phyloP scores from a whole-genome alignment of 1,140 invertebrate genomes.

The Caerostris darwini region DNA sequence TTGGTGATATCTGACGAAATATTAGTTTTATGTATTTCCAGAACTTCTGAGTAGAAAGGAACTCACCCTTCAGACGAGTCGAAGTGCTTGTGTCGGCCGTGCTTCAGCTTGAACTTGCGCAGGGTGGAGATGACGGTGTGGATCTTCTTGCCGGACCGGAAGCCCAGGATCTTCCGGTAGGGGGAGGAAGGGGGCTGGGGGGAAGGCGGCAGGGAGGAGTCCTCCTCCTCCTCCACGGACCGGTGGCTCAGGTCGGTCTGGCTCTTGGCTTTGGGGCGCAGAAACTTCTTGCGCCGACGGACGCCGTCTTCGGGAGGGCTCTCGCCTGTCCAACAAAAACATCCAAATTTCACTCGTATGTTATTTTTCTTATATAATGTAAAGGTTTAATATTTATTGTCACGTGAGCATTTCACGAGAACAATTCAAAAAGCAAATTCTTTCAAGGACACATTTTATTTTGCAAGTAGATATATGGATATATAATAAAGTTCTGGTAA shows the following conservation, averaged over 20 bases:
- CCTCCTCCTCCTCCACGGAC: conserved; percentile 57
- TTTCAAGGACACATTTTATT: too few relatives aligned
- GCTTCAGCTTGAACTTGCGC: conserved; percentile 69
- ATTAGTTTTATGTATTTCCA: too few relatives aligned
- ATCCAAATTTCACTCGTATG: neutral
- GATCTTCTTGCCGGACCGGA: conserved; percentile 72
- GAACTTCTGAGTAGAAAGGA: too few relatives aligned
- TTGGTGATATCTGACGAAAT: too few relatives aligned
- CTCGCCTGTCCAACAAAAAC: neutral
- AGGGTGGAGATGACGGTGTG: conserved; percentile 78
- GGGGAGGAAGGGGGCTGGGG: conserved; percentile 32
- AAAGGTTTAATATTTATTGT: too few relatives aligned
- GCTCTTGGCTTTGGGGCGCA: conserved; percentile 69
- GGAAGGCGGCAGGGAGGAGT: conserved; percentile 6
- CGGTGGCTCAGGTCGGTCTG: conserved; percentile 55
- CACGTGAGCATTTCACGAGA: too few relatives aligned
- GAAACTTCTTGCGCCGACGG: conserved; percentile 37
- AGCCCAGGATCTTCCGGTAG: conserved; percentile 58
- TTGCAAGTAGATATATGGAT: too few relatives aligned
- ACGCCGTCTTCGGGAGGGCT: conserved; percentile 68
- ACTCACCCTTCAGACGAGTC: conserved; percentile 35
- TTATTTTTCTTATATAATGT: too few relatives aligned
- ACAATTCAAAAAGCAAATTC: too few relatives aligned
- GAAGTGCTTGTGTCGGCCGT: conserved; percentile 32
- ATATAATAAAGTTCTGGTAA: too few relatives aligned